These are phyloP conservation scores for Antheraea mylitta DNA, from an alignment of 1,140 invertebrate genomes.

Conservation along the genomic window DNA sequence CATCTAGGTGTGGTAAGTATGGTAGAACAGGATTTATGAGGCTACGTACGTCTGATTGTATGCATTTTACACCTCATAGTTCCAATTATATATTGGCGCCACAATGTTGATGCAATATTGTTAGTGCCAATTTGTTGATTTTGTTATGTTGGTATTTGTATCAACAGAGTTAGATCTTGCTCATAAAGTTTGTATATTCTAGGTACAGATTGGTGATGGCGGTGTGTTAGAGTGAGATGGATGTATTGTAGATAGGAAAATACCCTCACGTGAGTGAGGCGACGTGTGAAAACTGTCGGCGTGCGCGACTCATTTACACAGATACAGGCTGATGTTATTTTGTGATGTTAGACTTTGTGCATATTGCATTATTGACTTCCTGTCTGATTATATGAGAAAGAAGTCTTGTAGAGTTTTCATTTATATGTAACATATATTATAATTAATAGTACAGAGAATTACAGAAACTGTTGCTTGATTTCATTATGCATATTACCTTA, in stretches of 20 bases:
- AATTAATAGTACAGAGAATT: too few relatives aligned
- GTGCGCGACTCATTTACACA: conserved; percentile 51
- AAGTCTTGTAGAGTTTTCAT: too few relatives aligned
- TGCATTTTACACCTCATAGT: too few relatives aligned
- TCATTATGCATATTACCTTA: too few relatives aligned
- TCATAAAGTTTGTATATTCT: not conserved
- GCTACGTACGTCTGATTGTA: too few relatives aligned
- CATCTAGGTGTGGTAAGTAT: too few relatives aligned
- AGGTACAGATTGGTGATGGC: not conserved
- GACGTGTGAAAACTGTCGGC: conserved; percentile 49
- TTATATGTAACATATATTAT: too few relatives aligned
- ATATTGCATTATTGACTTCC: too few relatives aligned
- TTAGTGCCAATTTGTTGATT: not conserved
- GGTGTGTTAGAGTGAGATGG: conserved; percentile 6
- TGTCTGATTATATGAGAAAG: too few relatives aligned
- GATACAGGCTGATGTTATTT: conserved; percentile 36
- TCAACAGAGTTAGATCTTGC: not conserved
- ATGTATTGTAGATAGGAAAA: conserved; percentile 22
- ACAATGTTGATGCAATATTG: not conserved
- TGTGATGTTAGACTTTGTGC: not conserved
- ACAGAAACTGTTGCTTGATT: too few relatives aligned
- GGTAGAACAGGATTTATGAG: too few relatives aligned
- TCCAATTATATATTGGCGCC: not conserved
- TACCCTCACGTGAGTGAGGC: conserved; percentile 20
- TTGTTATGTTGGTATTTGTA: not conserved